phyloP scores from a whole-genome alignment of 2,888 invertebrate genomes.

The Amorpha juglandis region DNA sequence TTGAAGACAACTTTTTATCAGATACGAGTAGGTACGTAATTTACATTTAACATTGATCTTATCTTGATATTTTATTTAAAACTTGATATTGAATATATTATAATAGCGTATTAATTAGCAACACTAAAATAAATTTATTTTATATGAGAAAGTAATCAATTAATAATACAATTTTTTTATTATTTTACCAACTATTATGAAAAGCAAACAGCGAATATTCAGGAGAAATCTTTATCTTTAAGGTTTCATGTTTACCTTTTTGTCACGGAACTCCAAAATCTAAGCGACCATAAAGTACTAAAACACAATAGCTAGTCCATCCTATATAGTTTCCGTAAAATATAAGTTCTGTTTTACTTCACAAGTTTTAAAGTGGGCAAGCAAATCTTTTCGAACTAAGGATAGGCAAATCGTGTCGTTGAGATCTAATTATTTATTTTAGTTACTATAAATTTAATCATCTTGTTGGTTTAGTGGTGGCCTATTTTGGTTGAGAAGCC shows the following conservation, averaged over 20 bases:
- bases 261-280: background rate
- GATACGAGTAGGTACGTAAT: too few relatives aligned
- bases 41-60: too few relatives aligned
- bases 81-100: too few relatives aligned
- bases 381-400: background rate
- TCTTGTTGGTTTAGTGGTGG: too few relatives aligned
- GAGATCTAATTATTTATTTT: background rate
- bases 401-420: background rate
- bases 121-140: too few relatives aligned
- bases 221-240: background rate
- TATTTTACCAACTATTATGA: too few relatives aligned
- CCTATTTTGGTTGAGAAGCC: too few relatives aligned
- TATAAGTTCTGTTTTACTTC: constrained; percentile 7
- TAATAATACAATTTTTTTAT: too few relatives aligned
- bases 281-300: background rate
- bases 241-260: background rate
- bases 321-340: background rate
- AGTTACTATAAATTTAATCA: background rate
- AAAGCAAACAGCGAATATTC: background rate
- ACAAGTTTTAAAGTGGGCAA: background rate
- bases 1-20: too few relatives aligned
- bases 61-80: too few relatives aligned
- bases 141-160: too few relatives aligned
- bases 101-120: too few relatives aligned
- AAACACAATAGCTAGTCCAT: background rate